Percentiles rank a stretch among this genome's conserved stretches.
Evolutionary conservation across 2,888 invertebrate genomes (phyloP).

Genomic region (Agrotis exclamationis): DNA sequence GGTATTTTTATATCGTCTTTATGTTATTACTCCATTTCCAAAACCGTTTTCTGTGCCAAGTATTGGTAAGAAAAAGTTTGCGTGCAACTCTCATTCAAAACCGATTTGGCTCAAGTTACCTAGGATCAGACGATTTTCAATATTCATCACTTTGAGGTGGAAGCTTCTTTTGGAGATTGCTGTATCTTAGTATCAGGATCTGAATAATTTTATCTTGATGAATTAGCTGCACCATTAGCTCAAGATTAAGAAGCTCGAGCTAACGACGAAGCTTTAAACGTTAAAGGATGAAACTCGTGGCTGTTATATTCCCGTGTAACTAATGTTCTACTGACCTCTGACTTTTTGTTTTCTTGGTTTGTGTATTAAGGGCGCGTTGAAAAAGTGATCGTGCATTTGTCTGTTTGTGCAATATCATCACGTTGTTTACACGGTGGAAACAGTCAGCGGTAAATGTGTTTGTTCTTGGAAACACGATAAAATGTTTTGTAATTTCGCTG

Average conservation of each 20-base stretch:
- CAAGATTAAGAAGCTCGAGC: background rate
- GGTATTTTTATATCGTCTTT: slow-evolving; percentile 41
- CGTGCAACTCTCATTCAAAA: slow-evolving; percentile 56
- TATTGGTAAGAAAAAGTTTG: slow-evolving; percentile 52
- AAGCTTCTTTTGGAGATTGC: slow-evolving; percentile 28
- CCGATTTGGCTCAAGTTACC: slow-evolving; percentile 62
- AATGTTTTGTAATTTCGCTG: slow-evolving; percentile 61
- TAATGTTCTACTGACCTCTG: slow-evolving; percentile 13
- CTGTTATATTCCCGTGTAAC: background rate
- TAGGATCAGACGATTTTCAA: slow-evolving; percentile 49
- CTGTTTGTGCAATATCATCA: slow-evolving; percentile 69
- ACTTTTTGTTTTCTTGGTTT: slow-evolving; percentile 51
- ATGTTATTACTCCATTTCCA: slow-evolving; percentile 35
- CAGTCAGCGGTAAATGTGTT: slow-evolving; percentile 73
- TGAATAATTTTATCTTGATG: slow-evolving; percentile 26
- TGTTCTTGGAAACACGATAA: slow-evolving; percentile 63
- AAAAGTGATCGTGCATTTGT: slow-evolving; percentile 66
- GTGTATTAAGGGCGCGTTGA: slow-evolving; percentile 52
- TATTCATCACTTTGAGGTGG: slow-evolving; percentile 46
- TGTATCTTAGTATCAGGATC: background rate
- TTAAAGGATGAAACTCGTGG: slow-evolving; percentile 3
- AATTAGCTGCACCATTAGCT: background rate
- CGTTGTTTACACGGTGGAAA: slow-evolving; percentile 65
- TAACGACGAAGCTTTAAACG: slow-evolving; percentile 1
- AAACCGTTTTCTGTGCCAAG: slow-evolving; percentile 51